These are phyloP conservation scores for Sitodiplosis mosellana DNA, from an alignment of 1,140 invertebrate species.

Conservation along the genomic window DNA sequence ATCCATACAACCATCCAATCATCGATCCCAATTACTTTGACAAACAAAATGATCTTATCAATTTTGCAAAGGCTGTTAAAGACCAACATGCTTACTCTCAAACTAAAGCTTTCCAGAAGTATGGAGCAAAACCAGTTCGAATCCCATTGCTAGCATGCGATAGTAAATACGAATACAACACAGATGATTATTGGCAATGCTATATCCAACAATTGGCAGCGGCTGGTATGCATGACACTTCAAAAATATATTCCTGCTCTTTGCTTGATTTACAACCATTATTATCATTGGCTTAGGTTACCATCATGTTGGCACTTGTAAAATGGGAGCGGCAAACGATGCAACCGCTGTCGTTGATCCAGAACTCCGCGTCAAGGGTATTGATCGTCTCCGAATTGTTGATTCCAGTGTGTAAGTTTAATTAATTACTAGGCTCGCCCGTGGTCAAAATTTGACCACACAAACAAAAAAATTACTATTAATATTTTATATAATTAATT, in stretches of 20 bases:
- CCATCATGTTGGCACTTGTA: slow-evolving; percentile 67
- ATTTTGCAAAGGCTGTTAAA: slow-evolving; percentile 61
- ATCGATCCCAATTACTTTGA: slow-evolving; percentile 88
- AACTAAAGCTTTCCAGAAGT: slow-evolving; percentile 59
- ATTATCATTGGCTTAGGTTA: slow-evolving; percentile 71
- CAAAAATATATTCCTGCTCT: too few relatives aligned
- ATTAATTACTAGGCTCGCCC: too few relatives aligned
- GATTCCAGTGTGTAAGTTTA: slow-evolving; percentile 62
- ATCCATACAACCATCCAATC: slow-evolving; percentile 64
- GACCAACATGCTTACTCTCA: slow-evolving; percentile 61
- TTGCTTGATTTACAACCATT: slow-evolving; percentile 56
- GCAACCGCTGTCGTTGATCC: slow-evolving; percentile 64
- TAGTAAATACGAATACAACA: slow-evolving; percentile 31
- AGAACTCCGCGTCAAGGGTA: slow-evolving; percentile 49
- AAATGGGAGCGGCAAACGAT: slow-evolving; percentile 65
- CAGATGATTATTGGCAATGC: slow-evolving; percentile 55
- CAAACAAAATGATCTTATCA: slow-evolving; percentile 53
- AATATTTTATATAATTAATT: too few relatives aligned
- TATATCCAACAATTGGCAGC: too few relatives aligned
- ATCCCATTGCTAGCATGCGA: slow-evolving; percentile 70
- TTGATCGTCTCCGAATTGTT: slow-evolving; percentile 48
- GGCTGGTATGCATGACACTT: slow-evolving; percentile 36
- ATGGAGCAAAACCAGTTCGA: slow-evolving; percentile 54
- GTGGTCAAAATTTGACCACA: too few relatives aligned
- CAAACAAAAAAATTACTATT: too few relatives aligned